Percentiles rank a stretch among this genome's conserved stretches.
These are phyloP conservation scores for Alligator mississippiensis DNA, from an alignment of 2,113 vertebrate genomes.

Conservation along the genomic window DNA sequence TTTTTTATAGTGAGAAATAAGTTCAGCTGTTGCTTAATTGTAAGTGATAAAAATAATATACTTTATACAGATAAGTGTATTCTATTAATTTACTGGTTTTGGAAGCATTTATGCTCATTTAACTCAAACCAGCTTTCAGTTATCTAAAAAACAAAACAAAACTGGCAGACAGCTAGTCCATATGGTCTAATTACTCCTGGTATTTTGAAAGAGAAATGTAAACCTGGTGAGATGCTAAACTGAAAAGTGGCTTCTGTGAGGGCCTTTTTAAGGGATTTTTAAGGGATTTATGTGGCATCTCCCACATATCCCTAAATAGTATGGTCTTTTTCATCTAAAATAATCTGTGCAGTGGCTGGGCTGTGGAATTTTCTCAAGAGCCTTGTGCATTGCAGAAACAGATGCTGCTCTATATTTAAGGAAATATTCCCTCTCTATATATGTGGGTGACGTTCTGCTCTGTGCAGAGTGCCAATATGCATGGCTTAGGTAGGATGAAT, in stretches of 20 bases:
- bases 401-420: background rate
- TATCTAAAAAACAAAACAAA: constrained; percentile 38
- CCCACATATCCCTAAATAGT: background rate
- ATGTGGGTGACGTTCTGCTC: background rate
- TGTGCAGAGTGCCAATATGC: background rate
- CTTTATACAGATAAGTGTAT: constrained; percentile 23
- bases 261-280: background rate
- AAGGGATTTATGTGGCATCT: background rate
- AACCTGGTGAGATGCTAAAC: constrained; percentile 68
- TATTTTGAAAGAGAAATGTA: constrained; percentile 64
- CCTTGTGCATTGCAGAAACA: accelerated
- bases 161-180: constrained; percentile 66
- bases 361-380: background rate
- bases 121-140: constrained; percentile 72
- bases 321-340: background rate
- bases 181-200: constrained; percentile 75
- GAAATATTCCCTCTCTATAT: background rate
- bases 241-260: constrained; percentile 37
- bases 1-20: constrained; percentile 1
- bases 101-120: constrained; percentile 74
- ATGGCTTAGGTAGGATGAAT: background rate
- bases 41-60: constrained; percentile 56
- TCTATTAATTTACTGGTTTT: constrained; percentile 69
- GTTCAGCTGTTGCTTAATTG: constrained; percentile 47
- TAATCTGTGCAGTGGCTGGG: background rate